Evolutionary conservation across 2,888 invertebrate species (phyloP), one percentile per base, ranked within the genome.

Genomic region (Philonicus albiceps): DNA sequence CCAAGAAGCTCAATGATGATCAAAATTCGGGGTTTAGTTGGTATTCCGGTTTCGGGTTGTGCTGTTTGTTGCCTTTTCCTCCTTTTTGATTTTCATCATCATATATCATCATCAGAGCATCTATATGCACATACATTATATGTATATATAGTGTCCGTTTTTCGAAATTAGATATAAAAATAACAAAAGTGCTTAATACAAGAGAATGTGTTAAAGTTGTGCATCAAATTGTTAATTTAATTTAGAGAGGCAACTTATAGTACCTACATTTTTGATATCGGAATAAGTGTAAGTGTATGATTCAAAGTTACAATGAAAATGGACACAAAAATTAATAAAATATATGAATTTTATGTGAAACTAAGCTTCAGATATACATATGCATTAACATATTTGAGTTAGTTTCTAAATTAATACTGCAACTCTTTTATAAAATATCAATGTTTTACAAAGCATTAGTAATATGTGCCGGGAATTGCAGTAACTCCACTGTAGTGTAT

Each of bases 11-110:
- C 87, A 88, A 86, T 87, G 86, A 88, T 85, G 88, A 88, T 85
- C 86, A 85, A 22, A 85, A 85, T 86, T 88, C 86, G 85, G 86
- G 86, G 84, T 88, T 87, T 91, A 92, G 92, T 92, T 92, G 92
- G 92, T 92, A 92, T 92, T 92, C 92, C 92, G 92, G 92, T 92
- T 92, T 92, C 92, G 92, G 92, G 92, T 92, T 92, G 92, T 92
- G 92, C 92, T 92, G 92, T 92, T 91, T 91, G 92, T 91, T 92
- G 92, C 91, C 92, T 92, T 92, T 92, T 90, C 90, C 91, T 90
- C 91, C 91, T 90, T 88, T 89, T 89, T 89, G 88, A 88, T 88
- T 88, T 89, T 89, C 89, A 86, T 64, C 78, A 86, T 85, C 49
- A 86, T 85, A 87, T 86, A 86, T 87, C 87, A 87, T 87, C 87